phyloP scores from a whole-genome alignment of 2,888 invertebrate genomes.

The Pristionchus arcanus region DNA sequence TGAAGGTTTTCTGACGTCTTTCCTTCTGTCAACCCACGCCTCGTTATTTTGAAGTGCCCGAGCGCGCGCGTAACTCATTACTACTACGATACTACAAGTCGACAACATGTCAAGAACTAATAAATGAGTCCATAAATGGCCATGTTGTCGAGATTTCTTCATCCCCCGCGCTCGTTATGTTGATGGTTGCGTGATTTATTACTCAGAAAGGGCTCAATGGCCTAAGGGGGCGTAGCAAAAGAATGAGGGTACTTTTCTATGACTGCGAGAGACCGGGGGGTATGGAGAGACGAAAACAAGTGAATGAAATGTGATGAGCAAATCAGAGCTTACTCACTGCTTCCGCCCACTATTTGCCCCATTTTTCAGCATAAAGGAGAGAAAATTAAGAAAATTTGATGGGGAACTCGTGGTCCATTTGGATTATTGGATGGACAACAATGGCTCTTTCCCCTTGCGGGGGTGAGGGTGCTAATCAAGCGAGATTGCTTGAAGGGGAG shows the following conservation, averaged over 20 bases:
- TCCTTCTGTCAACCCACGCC: neutral
- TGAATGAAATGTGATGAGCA: neutral
- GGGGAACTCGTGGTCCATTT: neutral
- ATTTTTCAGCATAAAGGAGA: neutral
- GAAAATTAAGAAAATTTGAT: too few species aligned
- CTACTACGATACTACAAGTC: neutral
- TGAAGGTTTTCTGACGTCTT: neutral
- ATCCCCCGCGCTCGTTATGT: neutral
- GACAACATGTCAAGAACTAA: neutral
- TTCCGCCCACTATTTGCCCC: neutral
- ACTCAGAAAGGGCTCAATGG: neutral
- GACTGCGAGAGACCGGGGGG: neutral
- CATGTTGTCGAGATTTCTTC: neutral
- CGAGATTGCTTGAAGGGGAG: neutral
- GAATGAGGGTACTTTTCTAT: neutral
- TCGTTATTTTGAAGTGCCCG: neutral
- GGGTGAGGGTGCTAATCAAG: constrained; percentile 2
- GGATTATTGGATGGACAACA: constrained; percentile 1
- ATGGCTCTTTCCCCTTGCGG: neutral
- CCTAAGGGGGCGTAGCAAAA: neutral
- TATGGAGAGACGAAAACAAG: neutral
- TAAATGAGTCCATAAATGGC: neutral
- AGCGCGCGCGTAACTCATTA: neutral
- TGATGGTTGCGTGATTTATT: neutral
- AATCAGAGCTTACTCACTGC: neutral